Evolutionary conservation across 2,888 invertebrate genomes (phyloP).

Genomic region (Ypsolopha sequella): DNA sequence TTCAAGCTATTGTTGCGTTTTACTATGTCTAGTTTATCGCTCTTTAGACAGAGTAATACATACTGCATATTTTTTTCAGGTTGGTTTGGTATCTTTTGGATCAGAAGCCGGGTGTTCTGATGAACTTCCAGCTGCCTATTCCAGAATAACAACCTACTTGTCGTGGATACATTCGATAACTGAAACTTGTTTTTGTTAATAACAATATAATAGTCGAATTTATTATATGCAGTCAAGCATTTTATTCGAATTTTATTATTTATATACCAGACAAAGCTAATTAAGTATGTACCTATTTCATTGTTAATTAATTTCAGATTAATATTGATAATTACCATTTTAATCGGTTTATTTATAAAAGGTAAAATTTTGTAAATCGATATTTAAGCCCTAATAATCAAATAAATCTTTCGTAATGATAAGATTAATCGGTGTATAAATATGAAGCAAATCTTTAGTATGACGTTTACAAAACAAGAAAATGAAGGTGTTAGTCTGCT

Average conservation of each 20-base stretch:
- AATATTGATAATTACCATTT: no score
- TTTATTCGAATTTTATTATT: not conserved
- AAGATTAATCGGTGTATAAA: no score
- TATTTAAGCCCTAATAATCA: no score
- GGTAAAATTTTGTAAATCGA: no score
- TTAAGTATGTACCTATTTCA: no score
- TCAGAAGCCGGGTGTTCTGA: not conserved
- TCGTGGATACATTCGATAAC: not conserved
- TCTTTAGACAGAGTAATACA: not conserved
- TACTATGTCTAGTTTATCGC: not conserved
- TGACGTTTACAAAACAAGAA: not conserved
- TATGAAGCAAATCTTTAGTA: no score
- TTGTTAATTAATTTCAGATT: no score
- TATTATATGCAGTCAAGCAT: not conserved
- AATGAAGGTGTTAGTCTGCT: conserved; percentile 13
- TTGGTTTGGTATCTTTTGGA: conserved; percentile 1
- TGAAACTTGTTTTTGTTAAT: not conserved
- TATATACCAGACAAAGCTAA: not conserved
- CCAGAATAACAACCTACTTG: not conserved
- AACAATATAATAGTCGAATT: not conserved
- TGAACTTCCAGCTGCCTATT: not conserved
- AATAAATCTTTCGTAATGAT: no score
- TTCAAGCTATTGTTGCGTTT: not conserved
- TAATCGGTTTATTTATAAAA: no score
- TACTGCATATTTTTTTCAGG: not conserved